Evolutionary conservation across 2,888 invertebrate genomes (phyloP).

Genomic region (Antheraea yamamai): DNA sequence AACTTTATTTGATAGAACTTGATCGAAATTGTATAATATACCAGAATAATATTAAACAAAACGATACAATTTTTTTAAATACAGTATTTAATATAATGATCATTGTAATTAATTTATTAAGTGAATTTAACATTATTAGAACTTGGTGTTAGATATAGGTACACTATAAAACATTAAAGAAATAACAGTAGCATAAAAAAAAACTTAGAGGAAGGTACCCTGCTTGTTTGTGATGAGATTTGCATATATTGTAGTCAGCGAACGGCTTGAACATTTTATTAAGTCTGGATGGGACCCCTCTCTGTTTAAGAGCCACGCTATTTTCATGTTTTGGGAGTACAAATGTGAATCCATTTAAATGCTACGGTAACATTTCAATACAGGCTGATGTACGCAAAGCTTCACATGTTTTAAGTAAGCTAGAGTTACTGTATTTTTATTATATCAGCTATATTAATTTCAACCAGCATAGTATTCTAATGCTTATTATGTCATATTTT

Average conservation of each 20-base stretch:
- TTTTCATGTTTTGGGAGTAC: slow-evolving; percentile 80
- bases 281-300: slow-evolving; percentile 68
- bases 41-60: background rate
- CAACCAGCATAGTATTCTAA: background rate
- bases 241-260: slow-evolving; percentile 47
- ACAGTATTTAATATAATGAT: background rate
- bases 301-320: slow-evolving; percentile 80
- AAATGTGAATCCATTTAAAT: slow-evolving; percentile 83
- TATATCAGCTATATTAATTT: background rate
- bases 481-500: background rate
- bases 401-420: too few species aligned
- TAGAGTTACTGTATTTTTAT: too few species aligned
- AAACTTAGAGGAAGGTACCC: background rate
- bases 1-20: slow-evolving; percentile 16
- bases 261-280: slow-evolving; percentile 54
- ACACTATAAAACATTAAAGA: background rate
- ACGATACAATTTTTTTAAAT: background rate
- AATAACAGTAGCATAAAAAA: background rate
- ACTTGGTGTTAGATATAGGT: background rate
- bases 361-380: slow-evolving; percentile 80
- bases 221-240: slow-evolving; percentile 32
- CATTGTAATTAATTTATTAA: background rate
- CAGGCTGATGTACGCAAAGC: slow-evolving; percentile 49
- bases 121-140: background rate
- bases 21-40: background rate